Conservation (phyloP, 2,888 invertebrate genomes). For the Phaedon cochleariae region DNA sequence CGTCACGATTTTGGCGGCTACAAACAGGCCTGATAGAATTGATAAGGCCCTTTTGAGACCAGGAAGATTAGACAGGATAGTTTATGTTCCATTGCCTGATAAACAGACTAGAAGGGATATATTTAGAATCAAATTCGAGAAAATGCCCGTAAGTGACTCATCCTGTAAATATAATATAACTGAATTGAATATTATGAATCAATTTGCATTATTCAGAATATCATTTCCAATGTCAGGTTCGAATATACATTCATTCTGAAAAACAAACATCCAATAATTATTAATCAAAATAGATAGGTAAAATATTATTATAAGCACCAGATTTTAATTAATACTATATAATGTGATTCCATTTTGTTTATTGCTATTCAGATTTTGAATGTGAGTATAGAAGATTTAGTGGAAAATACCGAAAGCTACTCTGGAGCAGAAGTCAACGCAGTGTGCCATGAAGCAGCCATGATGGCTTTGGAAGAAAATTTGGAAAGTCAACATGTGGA, state of each 20-base stretch:
- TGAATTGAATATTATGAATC: too few relatives aligned
- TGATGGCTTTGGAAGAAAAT: conserved; percentile 82
- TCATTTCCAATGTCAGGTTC: too few relatives aligned
- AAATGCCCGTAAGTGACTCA: conserved; percentile 70
- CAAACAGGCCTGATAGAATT: conserved; percentile 95
- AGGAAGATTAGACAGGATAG: conserved; percentile 88
- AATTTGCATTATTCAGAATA: too few relatives aligned
- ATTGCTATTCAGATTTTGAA: conserved; percentile 60
- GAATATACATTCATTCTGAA: too few relatives aligned
- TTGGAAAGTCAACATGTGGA: conserved; percentile 70
- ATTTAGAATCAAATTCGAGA: conserved; percentile 76
- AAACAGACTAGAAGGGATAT: conserved; percentile 81
- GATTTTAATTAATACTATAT: too few relatives aligned
- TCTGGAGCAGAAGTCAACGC: conserved; percentile 95
- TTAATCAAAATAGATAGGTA: too few relatives aligned
- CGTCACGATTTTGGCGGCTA: conserved; percentile 94
- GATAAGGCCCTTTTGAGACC: conserved; percentile 92
- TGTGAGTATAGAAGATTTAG: conserved; percentile 73
- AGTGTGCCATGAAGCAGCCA: conserved; percentile 91
- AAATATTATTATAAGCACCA: too few relatives aligned
- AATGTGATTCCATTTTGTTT: too few relatives aligned
- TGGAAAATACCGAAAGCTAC: conserved; percentile 77
- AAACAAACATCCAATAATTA: too few relatives aligned
- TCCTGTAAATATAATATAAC: too few relatives aligned
- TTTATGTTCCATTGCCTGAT: conserved; percentile 94